Percentiles rank a stretch among this genome's conserved stretches.
Conservation (phyloP, 2,797 vertebrate genomes). For the Propithecus perrieri region DNA sequence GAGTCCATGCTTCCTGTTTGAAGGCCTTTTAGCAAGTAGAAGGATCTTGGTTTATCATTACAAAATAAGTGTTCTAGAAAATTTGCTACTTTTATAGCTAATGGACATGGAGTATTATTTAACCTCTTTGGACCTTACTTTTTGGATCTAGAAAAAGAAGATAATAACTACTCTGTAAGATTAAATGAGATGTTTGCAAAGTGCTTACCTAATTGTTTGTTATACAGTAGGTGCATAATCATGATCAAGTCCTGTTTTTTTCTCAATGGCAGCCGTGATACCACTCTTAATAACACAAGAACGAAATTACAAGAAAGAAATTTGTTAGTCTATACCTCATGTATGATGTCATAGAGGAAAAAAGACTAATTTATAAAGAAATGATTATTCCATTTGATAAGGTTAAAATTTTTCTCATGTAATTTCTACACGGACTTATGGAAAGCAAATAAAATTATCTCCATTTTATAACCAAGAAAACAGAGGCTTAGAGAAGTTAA, state of each 20-base stretch:
- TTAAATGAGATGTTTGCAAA: background rate
- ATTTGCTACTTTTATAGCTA: background rate
- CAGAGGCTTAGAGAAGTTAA: background rate
- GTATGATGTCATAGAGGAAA: background rate
- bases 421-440: background rate
- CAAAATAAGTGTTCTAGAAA: background rate
- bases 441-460: background rate
- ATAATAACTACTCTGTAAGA: background rate
- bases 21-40: background rate
- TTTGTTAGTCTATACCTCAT: background rate
- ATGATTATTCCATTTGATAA: background rate
- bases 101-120: background rate
- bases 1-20: background rate
- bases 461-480: background rate
- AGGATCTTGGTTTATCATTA: background rate
- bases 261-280: background rate
- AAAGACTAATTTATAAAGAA: background rate
- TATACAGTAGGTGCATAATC: background rate
- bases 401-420: background rate
- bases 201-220: background rate
- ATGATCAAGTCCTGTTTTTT: background rate
- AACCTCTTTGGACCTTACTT: background rate
- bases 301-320: background rate
- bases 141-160: background rate
- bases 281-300: background rate